A percentile compares a stretch with the other conserved stretches of the same genome.
phyloP scores from a whole-genome alignment of 1,140 invertebrate genomes.

The Atta colombica region DNA sequence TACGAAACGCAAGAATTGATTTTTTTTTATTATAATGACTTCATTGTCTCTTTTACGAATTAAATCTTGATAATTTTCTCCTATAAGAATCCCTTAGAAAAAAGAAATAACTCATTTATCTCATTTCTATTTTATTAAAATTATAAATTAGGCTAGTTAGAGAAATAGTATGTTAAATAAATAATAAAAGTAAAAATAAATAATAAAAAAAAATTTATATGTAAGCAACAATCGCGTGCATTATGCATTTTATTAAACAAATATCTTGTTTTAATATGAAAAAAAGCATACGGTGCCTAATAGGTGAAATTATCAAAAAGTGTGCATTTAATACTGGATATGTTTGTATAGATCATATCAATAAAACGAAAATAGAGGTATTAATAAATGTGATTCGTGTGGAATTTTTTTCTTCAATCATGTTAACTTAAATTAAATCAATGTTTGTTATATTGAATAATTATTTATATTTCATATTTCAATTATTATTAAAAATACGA shows the following conservation, averaged over 20 bases:
- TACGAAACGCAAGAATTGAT: background rate
- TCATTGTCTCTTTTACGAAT: background rate
- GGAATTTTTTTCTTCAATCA: constrained; percentile 53
- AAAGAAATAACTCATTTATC: background rate
- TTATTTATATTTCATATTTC: too few species aligned
- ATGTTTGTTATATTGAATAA: too few species aligned
- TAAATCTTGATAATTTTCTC: background rate
- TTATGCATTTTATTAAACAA: background rate
- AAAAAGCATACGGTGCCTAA: background rate
- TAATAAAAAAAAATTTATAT: background rate
- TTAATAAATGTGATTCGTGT: constrained; percentile 4
- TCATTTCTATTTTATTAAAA: background rate
- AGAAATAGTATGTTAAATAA: background rate
- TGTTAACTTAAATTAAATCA: too few species aligned
- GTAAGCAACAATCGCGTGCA: background rate
- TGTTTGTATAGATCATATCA: constrained; percentile 62
- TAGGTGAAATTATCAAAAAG: constrained; percentile 3
- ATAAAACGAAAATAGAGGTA: constrained; percentile 39
- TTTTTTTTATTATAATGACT: background rate
- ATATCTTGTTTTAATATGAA: background rate
- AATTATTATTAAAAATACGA: too few species aligned
- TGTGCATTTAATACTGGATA: constrained; percentile 51
- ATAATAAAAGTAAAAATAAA: background rate
- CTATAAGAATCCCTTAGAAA: background rate
- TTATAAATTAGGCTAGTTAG: background rate